These are phyloP conservation scores for Semicossyphus pulcher DNA, from an alignment of 2,113 vertebrate genomes.

Conservation along the genomic window DNA sequence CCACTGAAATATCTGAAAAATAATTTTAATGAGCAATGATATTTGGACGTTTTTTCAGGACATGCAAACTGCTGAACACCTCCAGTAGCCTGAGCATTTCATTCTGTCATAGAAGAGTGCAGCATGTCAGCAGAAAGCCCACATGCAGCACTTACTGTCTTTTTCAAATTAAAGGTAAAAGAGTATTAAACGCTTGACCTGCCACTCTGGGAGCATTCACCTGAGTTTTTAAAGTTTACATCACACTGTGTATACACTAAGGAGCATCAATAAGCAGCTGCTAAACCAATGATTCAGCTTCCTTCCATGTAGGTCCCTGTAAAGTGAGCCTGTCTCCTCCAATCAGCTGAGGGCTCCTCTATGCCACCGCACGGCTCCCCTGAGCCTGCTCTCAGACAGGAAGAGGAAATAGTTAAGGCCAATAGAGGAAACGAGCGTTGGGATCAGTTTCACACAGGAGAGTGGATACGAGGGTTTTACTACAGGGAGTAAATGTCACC, in stretches of 20 bases:
- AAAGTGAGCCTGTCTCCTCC: slow-evolving; percentile 65
- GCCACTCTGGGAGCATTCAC: not conserved
- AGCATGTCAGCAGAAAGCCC: too few relatives aligned
- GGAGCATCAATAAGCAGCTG: slow-evolving; percentile 10
- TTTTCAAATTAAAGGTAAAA: slow-evolving; percentile 4
- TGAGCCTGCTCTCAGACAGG: slow-evolving; percentile 64
- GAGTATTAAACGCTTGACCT: not conserved
- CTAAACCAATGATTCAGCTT: slow-evolving; percentile 31
- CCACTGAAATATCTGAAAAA: too few relatives aligned
- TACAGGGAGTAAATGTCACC: slow-evolving; percentile 47
- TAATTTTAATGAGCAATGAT: too few relatives aligned
- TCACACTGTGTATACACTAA: not conserved
- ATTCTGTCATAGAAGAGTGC: too few relatives aligned
- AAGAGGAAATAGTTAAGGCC: slow-evolving; percentile 74
- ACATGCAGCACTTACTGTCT: not conserved
- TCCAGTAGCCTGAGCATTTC: too few relatives aligned
- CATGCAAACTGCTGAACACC: too few relatives aligned
- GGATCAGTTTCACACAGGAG: slow-evolving; percentile 64
- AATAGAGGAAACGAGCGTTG: slow-evolving; percentile 66
- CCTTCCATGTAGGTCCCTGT: slow-evolving; percentile 32
- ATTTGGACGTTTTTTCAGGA: too few relatives aligned
- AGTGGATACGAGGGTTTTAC: slow-evolving; percentile 37
- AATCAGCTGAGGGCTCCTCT: slow-evolving; percentile 60
- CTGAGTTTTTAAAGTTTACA: not conserved
- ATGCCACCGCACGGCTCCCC: slow-evolving; percentile 43